Base-by-base conservation (phyloP, 2,888 invertebrate genomes). In the Conops quadrifasciatus region DNA sequence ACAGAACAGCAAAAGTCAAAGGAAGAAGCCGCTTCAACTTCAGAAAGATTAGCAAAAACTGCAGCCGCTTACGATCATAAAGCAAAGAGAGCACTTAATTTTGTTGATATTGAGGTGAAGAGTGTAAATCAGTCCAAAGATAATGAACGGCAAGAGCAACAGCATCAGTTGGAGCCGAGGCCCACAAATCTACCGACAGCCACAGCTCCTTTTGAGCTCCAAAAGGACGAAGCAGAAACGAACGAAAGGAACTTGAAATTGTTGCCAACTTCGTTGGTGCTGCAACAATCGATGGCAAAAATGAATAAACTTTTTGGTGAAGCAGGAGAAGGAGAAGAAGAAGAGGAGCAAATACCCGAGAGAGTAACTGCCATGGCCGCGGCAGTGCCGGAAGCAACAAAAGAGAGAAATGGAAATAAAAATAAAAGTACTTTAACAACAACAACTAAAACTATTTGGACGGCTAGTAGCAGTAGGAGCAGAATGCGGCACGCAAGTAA, bases 281-380 rank as follows among this genome's bases (percentile, higher is more conserved):
- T 82, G 19, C 78, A 80, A 60, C 81, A 79, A 2, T 82, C 82
- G 11, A 79, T 84, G 79, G 80, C 78, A 53, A 80, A 78, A 75
- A 82, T 82, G 81, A 77, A 82, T 60, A 69, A 77, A 49, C 77
- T 82, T 0, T 82, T 82, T 21, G 72, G 68, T 45, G 68, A 71
- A 28, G 53, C 30, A 60, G 51, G 13, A n/a, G 51, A 28, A 53
- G 53, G 11, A n/a, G 19, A 24, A 47, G 47, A 21, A 47, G 19
- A 30, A 45, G 21, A 30, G 36, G 64, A n/a, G 43, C 21, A 26
- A 56, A 63, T n/a, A 69, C 53, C 45, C 36, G 24, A 16, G 3
- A 45, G 45, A 64, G 24, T 26, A 64, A 47, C 64, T n/a, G 15
- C 64, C 2, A 47, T 3, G 28, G 19, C 19, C 43, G 28, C 43